Evolutionary conservation across 2,888 invertebrate genomes (phyloP).

Genomic region (Parthenolecanium corni): DNA sequence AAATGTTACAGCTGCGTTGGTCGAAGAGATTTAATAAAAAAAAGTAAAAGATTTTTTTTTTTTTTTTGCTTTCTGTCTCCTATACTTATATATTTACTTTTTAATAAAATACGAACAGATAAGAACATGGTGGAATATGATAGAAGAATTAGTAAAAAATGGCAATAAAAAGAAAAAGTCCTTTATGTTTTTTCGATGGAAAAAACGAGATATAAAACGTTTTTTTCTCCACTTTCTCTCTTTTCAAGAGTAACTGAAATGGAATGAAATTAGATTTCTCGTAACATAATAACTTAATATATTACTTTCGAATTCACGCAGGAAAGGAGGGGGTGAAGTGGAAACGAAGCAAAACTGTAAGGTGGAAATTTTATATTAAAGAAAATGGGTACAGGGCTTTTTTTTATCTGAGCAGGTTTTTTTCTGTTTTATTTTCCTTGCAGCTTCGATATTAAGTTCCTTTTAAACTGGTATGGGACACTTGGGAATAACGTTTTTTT

Average conservation of each 20-base stretch:
- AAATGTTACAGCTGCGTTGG: conserved; percentile 12
- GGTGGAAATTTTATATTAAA: not conserved
- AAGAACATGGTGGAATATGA: conserved; percentile 17
- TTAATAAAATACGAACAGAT: conserved; percentile 27
- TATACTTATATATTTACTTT: conserved; percentile 7
- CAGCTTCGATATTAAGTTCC: no score
- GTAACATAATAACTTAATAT: conserved; percentile 18
- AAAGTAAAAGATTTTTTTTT: conserved; percentile 10
- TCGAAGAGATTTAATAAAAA: conserved; percentile 27
- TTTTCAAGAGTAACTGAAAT: conserved; percentile 20
- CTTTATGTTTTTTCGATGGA: conserved; percentile 21
- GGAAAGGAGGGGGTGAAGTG: not conserved
- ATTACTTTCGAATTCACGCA: conserved; percentile 10
- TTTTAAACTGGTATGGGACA: no score
- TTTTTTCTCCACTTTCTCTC: no score
- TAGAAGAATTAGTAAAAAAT: conserved; percentile 16
- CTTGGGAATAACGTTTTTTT: no score
- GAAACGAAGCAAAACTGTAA: not conserved
- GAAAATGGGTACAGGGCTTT: no score
- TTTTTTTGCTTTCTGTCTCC: not conserved
- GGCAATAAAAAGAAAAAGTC: conserved; percentile 3
- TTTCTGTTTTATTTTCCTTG: no score
- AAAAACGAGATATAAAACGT: conserved; percentile 20
- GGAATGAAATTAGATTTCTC: conserved; percentile 26
- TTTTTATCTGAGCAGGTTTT: no score